Conservation (phyloP, 2,797 vertebrate species). For the Onychomys arenicola region DNA sequence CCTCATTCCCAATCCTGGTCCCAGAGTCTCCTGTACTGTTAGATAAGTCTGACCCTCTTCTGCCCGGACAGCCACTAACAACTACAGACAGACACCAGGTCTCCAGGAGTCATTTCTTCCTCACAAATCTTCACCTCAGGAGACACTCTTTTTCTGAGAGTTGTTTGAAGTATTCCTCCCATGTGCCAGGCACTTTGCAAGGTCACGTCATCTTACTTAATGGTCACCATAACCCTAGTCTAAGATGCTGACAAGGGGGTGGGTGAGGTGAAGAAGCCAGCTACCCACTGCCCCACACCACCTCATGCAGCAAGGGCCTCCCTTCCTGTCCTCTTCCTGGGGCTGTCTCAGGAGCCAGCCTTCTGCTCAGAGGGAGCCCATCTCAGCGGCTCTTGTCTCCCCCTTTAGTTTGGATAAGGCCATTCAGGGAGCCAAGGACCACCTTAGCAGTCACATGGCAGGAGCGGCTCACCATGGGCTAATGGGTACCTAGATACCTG, state of each 20-base stretch:
- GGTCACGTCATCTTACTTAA: not conserved
- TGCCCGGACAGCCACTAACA: not conserved
- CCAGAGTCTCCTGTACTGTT: not conserved
- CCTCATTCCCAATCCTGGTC: not conserved
- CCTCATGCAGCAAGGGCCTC: not conserved
- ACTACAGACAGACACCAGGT: not conserved
- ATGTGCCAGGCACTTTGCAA: not conserved
- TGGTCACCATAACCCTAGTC: not conserved
- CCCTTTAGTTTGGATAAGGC: not conserved
- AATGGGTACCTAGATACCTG: too few relatives aligned
- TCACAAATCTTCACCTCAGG: not conserved
- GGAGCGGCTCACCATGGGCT: not conserved
- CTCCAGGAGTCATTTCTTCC: not conserved
- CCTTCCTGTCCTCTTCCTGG: not conserved
- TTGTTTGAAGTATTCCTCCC: not conserved
- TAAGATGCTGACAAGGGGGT: not conserved
- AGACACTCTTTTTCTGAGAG: not conserved
- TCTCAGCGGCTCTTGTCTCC: not conserved
- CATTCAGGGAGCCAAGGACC: not conserved
- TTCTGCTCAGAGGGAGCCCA: not conserved
- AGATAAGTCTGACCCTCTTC: not conserved
- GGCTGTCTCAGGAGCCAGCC: not conserved
- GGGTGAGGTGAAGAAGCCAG: not conserved
- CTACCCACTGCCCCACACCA: not conserved
- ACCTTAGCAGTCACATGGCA: rapidly evolving